phyloP scores from a whole-genome alignment of 53 echinoderm and acorn worm genomes.

The Hippasteria phrygiana region DNA sequence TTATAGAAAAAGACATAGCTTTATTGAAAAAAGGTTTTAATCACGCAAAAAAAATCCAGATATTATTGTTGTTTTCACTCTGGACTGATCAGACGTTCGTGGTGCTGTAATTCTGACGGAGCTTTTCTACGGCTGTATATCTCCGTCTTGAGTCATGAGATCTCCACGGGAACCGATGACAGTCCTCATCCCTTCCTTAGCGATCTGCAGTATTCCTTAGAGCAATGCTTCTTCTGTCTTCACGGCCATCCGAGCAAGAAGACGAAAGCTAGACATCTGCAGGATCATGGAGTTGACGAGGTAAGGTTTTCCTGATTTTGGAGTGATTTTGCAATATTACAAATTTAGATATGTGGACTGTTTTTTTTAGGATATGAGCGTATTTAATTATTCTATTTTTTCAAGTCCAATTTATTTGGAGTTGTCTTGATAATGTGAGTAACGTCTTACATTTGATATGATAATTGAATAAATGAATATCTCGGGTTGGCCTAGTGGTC shows the following conservation, averaged over 20 bases:
- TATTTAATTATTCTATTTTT: too few relatives aligned
- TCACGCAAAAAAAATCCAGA: background rate
- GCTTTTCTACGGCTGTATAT: slow-evolving; percentile 78
- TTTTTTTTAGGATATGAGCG: too few relatives aligned
- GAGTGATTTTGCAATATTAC: background rate
- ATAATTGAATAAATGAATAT: too few relatives aligned
- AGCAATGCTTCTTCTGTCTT: slow-evolving; percentile 96
- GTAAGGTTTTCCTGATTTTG: slow-evolving; percentile 48
- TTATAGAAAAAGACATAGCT: too few relatives aligned
- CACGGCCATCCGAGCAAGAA: slow-evolving; percentile 90
- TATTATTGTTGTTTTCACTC: background rate
- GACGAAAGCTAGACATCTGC: slow-evolving; percentile 90
- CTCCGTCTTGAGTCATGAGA: slow-evolving; percentile 71
- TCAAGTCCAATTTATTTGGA: too few relatives aligned
- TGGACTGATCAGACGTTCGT: slow-evolving; percentile 67
- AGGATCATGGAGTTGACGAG: slow-evolving; percentile 94
- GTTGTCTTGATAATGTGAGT: too few relatives aligned
- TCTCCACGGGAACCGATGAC: slow-evolving; percentile 70
- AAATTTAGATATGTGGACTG: too few relatives aligned
- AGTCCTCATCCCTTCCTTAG: slow-evolving; percentile 73
- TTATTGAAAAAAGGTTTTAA: too few relatives aligned
- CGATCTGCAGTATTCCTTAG: slow-evolving; percentile 80
- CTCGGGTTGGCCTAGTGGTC: too few relatives aligned
- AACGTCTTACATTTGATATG: too few relatives aligned
- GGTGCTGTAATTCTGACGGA: slow-evolving; percentile 89